Evolutionary conservation across 2,113 vertebrate genomes (phyloP).

Genomic region (Ibidorhyncha struthersii): DNA sequence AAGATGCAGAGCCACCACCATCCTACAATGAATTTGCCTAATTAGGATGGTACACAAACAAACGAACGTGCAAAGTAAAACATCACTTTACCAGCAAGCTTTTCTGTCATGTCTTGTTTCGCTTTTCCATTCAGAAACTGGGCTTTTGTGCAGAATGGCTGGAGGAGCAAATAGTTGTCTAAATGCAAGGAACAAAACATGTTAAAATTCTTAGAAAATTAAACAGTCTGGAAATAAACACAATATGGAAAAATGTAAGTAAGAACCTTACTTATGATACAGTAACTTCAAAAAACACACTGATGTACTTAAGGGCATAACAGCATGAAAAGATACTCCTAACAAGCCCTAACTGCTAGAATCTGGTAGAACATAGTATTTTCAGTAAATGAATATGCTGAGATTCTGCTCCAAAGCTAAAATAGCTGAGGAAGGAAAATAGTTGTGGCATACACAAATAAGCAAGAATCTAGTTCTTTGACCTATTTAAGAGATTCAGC

Average conservation of each 20-base stretch:
- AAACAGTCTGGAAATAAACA: neutral
- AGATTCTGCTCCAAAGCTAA: neutral
- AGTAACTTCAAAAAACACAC: neutral
- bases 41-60: neutral
- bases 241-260: neutral
- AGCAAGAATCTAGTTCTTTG: neutral
- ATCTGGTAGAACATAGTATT: neutral
- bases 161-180: conserved; percentile 91
- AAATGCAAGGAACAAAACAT: conserved; percentile 33
- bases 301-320: neutral
- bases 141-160: conserved; percentile 93
- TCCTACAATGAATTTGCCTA: neutral
- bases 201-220: neutral
- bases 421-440: neutral
- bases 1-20: neutral
- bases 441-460: neutral
- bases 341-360: neutral
- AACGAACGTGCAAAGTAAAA: neutral
- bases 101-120: conserved; percentile 91
- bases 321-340: neutral
- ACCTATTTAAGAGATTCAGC: neutral
- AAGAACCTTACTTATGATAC: neutral
- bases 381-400: neutral
- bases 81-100: conserved; percentile 85
- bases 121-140: conserved; percentile 93